These are phyloP conservation scores for Diadegma fenestrale DNA, from an alignment of 2,888 invertebrate species.

Conservation along the genomic window DNA sequence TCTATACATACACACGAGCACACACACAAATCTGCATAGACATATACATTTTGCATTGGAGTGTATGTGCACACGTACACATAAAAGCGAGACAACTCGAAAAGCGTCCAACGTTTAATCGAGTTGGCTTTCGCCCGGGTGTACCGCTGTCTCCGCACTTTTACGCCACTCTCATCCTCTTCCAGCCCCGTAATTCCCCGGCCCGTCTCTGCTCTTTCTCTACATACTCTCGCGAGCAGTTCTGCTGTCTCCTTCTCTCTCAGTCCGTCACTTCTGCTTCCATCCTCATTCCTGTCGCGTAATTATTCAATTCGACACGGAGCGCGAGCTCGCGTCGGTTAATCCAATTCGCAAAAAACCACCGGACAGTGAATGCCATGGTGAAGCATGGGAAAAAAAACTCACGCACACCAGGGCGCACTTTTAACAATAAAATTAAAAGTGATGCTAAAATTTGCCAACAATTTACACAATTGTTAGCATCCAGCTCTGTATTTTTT, in stretches of 20 bases:
- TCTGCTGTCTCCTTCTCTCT: not conserved
- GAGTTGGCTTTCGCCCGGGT: constrained; percentile 70
- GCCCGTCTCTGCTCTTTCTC: not conserved
- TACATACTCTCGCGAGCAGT: not conserved
- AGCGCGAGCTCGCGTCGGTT: constrained; percentile 64
- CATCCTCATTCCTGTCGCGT: constrained; percentile 59
- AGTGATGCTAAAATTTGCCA: constrained; percentile 18
- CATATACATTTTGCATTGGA: constrained; percentile 18
- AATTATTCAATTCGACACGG: constrained; percentile 71
- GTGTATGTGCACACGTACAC: not conserved
- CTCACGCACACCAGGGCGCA: not conserved
- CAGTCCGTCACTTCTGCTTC: constrained; percentile 44
- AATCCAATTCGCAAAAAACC: constrained; percentile 60
- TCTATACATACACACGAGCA: not conserved
- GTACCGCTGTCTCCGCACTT: constrained; percentile 73
- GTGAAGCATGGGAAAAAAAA: constrained; percentile 37
- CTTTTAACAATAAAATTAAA: constrained; percentile 32
- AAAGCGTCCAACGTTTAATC: constrained; percentile 72
- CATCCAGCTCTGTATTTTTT: not conserved
- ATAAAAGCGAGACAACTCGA: constrained; percentile 50
- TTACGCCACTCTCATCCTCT: constrained; percentile 62
- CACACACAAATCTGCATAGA: not conserved
- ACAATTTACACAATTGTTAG: constrained; percentile 7
- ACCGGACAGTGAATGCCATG: constrained; percentile 30
- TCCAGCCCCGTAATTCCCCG: constrained; percentile 41